phyloP scores from a whole-genome alignment of 1,140 invertebrate genomes.

The Holcopasites calliopsidis region DNA sequence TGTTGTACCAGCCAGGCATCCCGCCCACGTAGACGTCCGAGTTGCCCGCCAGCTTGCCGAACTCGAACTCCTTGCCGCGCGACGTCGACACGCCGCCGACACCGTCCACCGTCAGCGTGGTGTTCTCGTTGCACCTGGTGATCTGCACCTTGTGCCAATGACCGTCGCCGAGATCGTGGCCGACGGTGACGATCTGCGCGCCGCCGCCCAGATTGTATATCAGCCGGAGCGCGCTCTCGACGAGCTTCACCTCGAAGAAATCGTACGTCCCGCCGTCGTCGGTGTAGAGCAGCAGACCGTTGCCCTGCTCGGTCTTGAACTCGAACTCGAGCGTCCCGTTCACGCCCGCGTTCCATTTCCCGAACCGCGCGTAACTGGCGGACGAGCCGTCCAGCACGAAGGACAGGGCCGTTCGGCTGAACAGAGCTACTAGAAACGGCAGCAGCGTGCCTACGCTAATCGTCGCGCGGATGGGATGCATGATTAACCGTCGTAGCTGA shows the following conservation, averaged over 20 bases:
- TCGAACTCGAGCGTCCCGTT: slow-evolving; percentile 95
- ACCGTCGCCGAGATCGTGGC: slow-evolving; percentile 91
- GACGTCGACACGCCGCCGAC: slow-evolving; percentile 87
- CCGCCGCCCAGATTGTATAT: slow-evolving; percentile 93
- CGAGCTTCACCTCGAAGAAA: slow-evolving; percentile 96
- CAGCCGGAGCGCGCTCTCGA: slow-evolving; percentile 92
- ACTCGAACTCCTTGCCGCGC: slow-evolving; percentile 91
- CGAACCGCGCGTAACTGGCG: slow-evolving; percentile 93
- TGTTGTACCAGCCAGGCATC: slow-evolving; percentile 92
- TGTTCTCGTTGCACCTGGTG: slow-evolving; percentile 87
- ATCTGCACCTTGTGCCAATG: slow-evolving; percentile 94
- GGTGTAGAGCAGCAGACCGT: slow-evolving; percentile 93
- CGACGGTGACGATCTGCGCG: slow-evolving; percentile 92
- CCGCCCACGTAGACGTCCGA: slow-evolving; percentile 96
- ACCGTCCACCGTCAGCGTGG: slow-evolving; percentile 90
- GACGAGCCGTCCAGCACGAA: slow-evolving; percentile 91
- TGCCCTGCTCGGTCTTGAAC: slow-evolving; percentile 94
- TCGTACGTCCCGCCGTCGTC: slow-evolving; percentile 96
- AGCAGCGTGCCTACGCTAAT: slow-evolving; percentile 6
- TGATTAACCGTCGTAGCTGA: slow-evolving; percentile 22
- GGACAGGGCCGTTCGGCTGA: slow-evolving; percentile 59
- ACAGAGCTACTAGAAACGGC: slow-evolving; percentile 43
- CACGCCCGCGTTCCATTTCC: slow-evolving; percentile 92
- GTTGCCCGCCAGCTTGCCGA: slow-evolving; percentile 91
- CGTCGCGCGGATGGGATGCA: slow-evolving; percentile 32